Conservation (phyloP, 2,888 invertebrate species). For the Sipunculus nudus region DNA sequence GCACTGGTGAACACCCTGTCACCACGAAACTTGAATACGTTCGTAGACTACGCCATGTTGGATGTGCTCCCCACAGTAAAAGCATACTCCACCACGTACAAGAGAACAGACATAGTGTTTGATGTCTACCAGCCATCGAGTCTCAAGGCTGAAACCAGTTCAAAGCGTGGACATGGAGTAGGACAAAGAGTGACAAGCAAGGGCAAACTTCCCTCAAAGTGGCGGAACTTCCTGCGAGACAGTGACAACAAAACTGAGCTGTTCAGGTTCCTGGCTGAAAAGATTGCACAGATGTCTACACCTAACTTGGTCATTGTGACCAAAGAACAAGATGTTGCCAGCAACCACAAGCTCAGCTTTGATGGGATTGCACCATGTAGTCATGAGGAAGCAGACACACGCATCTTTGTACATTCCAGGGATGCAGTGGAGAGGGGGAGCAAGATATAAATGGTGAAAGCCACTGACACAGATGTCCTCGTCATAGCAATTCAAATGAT, state of each 20-base stretch:
- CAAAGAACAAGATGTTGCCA: conserved; percentile 25
- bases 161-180: conserved; percentile 21
- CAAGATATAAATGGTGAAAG: conserved; percentile 19
- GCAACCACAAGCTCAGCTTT: conserved; percentile 7
- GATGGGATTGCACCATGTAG: conserved; percentile 21
- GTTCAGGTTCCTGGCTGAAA: conserved; percentile 33
- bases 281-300: conserved; percentile 10
- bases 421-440: conserved; percentile 11
- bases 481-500: conserved; percentile 15
- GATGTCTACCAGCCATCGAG: conserved; percentile 20
- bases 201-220: conserved; percentile 28
- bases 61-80: conserved; percentile 11
- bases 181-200: conserved; percentile 24
- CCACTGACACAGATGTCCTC: conserved; percentile 19
- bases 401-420: conserved; percentile 21
- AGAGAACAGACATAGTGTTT: conserved; percentile 31
- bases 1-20: conserved; percentile 19
- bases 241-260: conserved; percentile 32
- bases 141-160: conserved; percentile 27
- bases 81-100: conserved; percentile 14
- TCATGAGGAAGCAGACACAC: conserved; percentile 39
- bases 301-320: conserved; percentile 25
- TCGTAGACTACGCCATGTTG: conserved; percentile 26
- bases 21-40: conserved; percentile 20
- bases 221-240: conserved; percentile 25